Conservation (phyloP, 2,113 vertebrate genomes). For the Pollimyrus isidori region DNA sequence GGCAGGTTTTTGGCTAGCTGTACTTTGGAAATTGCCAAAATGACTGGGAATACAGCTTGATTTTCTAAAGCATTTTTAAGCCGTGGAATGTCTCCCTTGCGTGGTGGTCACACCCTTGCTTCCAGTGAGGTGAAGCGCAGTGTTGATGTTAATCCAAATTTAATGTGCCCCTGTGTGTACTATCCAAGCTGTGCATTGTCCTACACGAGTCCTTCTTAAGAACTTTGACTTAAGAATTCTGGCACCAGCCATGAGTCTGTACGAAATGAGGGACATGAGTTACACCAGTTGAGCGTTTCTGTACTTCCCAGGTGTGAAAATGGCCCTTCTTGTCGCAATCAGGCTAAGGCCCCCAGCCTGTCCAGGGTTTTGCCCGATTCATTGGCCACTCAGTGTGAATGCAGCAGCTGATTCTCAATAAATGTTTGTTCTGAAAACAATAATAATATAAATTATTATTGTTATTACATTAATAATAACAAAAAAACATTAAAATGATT, state of each 20-base stretch:
- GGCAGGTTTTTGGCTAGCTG: background rate
- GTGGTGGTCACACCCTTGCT: background rate
- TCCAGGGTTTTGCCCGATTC: background rate
- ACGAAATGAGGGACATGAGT: background rate
- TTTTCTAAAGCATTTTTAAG: background rate
- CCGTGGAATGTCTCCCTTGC: background rate
- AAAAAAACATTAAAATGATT: slow-evolving; percentile 11
- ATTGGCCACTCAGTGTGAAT: slow-evolving; percentile 18
- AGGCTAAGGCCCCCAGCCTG: background rate
- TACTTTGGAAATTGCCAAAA: background rate
- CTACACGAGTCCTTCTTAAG: background rate
- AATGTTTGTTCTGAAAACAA: slow-evolving; percentile 25
- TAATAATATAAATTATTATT: background rate
- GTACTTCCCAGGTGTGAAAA: background rate
- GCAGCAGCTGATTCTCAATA: slow-evolving; percentile 21
- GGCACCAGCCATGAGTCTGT: background rate
- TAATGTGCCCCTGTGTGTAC: background rate
- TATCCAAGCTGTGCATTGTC: background rate
- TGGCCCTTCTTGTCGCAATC: background rate
- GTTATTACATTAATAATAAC: background rate
- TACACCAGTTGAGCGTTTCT: background rate
- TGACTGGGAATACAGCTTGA: background rate
- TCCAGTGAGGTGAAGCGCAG: background rate
- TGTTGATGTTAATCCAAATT: background rate
- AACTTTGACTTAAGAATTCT: background rate